phyloP scores from a whole-genome alignment of 2,888 invertebrate species.

The Julus scandinavius region DNA sequence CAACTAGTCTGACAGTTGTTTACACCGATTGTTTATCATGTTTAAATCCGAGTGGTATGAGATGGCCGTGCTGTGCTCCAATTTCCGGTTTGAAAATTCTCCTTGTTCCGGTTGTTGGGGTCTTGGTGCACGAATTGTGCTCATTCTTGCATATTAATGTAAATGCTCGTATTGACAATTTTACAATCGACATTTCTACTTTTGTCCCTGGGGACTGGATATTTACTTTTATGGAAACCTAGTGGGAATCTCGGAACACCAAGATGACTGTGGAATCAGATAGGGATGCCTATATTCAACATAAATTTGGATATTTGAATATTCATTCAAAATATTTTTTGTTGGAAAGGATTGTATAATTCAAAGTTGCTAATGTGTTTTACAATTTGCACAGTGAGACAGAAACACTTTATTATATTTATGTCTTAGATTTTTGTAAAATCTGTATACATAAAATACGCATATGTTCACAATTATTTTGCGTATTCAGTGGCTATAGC shows the following conservation, averaged over 20 bases:
- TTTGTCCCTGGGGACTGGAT: not conserved
- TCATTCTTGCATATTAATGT: not conserved
- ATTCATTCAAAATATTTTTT: too few relatives aligned
- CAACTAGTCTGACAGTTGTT: not conserved
- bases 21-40: not conserved
- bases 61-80: not conserved
- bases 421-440: too few relatives aligned
- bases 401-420: too few relatives aligned
- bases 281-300: not conserved
- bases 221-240: not conserved
- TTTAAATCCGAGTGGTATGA: not conserved
- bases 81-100: constrained; percentile 19
- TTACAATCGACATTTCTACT: not conserved
- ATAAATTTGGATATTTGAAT: not conserved
- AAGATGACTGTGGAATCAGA: not conserved
- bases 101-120: not conserved
- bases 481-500: too few relatives aligned
- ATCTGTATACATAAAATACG: too few relatives aligned
- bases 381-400: too few relatives aligned
- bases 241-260: not conserved
- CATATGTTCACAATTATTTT: too few relatives aligned
- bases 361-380: not conserved
- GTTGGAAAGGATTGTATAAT: too few relatives aligned
- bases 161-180: not conserved
- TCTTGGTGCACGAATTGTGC: not conserved